Evolutionary conservation across 2,888 invertebrate genomes (phyloP), one percentile per base, ranked within the genome.

Genomic region (Andricus quercusramuli): DNA sequence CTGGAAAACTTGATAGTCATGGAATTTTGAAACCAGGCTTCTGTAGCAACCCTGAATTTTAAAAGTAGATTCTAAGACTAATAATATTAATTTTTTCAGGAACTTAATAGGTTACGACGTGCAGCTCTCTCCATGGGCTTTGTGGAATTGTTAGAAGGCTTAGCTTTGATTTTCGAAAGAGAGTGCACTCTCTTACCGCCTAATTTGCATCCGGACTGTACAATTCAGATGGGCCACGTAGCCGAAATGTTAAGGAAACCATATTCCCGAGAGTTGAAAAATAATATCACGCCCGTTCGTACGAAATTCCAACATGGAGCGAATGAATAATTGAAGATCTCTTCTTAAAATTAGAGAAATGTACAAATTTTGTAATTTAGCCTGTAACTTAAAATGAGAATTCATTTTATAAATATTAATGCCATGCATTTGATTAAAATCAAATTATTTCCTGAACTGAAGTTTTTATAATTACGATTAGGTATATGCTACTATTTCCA

Each of bases 61-160:
- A 1, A 4, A 25, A 64, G 3, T 17, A 64, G 3, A 25, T 25
- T 68, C 25, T 62, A 44, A 41, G 70, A 79, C 17, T 66, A 32
- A 44, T 17, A n/a, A 13, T 44, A 17, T 68, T 70, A 6, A 64
- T 25, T 15, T 70, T 90, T 90, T 1, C 90, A 97, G 97, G 99
- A 99, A 93, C 93, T 99, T 78, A 99, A 99, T 93, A 94, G 98
- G 70, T 95, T 99, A 47, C 94, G 98, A 11, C 95, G 97, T 85
- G 98, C 98, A 37, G 99, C 99, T 0, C 95, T 99, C 78, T 96
- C 98, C 0, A 95, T 98, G 84, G 99, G 99, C 0, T 99, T 99
- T 93, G 94, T 97, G 1, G 98, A 98, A 88, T 94, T 99, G 47
- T 93, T 99, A 29, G 97, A 97, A 83, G 97, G 97, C 1, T 94